A percentile compares a stretch with the other conserved stretches of the same genome.
Conservation (phyloP, 2,113 vertebrate genomes). For the Fukomys damarensis region DNA sequence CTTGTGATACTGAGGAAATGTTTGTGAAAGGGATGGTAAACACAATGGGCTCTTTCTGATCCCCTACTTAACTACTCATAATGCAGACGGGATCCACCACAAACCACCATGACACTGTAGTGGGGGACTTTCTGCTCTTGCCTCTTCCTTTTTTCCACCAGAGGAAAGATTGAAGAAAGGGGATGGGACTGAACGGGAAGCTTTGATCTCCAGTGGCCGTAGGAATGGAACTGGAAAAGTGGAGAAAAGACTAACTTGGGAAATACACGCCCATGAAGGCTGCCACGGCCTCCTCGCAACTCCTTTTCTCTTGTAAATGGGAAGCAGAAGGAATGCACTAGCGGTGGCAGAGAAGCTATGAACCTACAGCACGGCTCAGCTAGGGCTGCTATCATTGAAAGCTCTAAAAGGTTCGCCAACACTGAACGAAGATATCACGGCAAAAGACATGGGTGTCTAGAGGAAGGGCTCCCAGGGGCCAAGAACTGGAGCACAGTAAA, state of each 20-base stretch:
- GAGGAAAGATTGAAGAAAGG: neutral
- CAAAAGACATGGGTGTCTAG: neutral
- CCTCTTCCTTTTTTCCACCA: neutral
- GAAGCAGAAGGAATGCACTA: neutral
- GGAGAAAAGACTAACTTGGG: neutral
- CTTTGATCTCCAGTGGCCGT: neutral
- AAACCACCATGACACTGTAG: neutral
- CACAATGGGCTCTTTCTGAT: neutral
- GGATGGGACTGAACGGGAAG: neutral
- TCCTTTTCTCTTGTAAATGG: neutral
- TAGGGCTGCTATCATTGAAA: neutral
- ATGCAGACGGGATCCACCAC: neutral
- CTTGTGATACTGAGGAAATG: neutral
- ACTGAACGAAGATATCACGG: neutral
- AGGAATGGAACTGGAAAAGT: neutral
- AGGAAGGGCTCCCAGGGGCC: neutral
- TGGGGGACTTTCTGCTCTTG: neutral
- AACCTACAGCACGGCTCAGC: neutral
- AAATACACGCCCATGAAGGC: neutral
- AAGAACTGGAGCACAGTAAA: neutral
- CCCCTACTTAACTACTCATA: neutral
- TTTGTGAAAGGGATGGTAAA: neutral
- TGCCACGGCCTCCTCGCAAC: neutral
- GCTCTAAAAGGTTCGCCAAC: neutral
- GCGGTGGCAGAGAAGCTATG: neutral